Evolutionary conservation across 2,113 vertebrate species (phyloP), one percentile per base, ranked within the genome.

Genomic region (Platichthys stellatus): DNA sequence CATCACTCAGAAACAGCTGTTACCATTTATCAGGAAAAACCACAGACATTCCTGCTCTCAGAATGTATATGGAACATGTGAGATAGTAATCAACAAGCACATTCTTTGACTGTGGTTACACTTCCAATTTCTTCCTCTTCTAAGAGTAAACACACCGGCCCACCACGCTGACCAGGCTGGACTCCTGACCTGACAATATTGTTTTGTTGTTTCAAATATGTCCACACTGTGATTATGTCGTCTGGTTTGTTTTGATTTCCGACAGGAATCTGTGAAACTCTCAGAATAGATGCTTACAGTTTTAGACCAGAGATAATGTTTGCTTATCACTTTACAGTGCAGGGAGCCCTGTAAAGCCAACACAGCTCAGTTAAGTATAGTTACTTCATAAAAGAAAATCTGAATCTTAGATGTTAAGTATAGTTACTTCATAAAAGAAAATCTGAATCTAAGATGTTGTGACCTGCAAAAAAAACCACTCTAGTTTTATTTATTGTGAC

Each of bases 1-100:
- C 94, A 95, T 95, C 93, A 92, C 95, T 95, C 95, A 93, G 93
- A 93, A 95, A 96, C 96, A 97, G 96, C 96, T 97, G 97, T 95
- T 96, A 96, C 94, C 95, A 95, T 95, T 97, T 98, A 97, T 90
- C 92, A 92, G 90, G 91, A 95, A 95, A 96, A 95, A 93, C 87
- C 94, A 91, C 92, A 93, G 82, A 87, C 93, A 97, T 96, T 96
- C 94, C 93, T 94, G 89, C 92, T 83, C 73, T 62, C 92, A 93
- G 92, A 96, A 95, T 94, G 94, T 81, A 91, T 90, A 92, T 90
- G 94, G 91, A 92, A 95, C 93, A 95, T 93, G 92, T 93, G 92
- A 95, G 93, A 95, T 91, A 93, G 92, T 57, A 86, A 95, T 93
- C 93, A 92, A 86, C 91, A 94, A 93, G 89, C 78, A 89, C 90